Conservation (phyloP, 2,113 vertebrate genomes). For the Origma solitaria region DNA sequence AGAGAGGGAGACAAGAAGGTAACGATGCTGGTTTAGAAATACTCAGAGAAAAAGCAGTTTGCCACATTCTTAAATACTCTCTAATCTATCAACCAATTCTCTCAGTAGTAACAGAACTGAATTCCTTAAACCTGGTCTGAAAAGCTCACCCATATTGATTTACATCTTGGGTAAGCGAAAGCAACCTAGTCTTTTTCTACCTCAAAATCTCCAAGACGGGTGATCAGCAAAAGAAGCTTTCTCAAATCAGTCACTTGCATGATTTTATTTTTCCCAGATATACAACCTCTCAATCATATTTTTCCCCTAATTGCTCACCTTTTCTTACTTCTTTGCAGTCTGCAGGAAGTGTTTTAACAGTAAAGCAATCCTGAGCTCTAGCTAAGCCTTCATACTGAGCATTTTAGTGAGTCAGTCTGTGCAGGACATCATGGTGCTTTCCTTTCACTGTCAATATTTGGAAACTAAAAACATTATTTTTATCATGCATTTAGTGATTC, state of each 20-base stretch:
- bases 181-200: neutral
- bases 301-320: neutral
- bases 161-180: neutral
- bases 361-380: neutral
- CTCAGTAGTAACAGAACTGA: neutral
- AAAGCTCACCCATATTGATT: neutral
- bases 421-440: neutral
- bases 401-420: neutral
- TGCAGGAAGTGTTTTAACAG: neutral
- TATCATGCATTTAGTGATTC: neutral
- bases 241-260: neutral
- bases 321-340: neutral
- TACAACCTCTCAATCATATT: no score
- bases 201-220: neutral
- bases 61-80: neutral
- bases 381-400: neutral
- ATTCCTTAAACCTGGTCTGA: neutral
- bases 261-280: neutral
- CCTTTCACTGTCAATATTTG: neutral
- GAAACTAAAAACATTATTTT: neutral
- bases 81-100: neutral
- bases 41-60: neutral
- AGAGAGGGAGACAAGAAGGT: neutral
- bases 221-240: neutral
- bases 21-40: neutral